Base-by-base conservation (phyloP, 2,797 vertebrate species). In the Esox masquinongy region DNA sequence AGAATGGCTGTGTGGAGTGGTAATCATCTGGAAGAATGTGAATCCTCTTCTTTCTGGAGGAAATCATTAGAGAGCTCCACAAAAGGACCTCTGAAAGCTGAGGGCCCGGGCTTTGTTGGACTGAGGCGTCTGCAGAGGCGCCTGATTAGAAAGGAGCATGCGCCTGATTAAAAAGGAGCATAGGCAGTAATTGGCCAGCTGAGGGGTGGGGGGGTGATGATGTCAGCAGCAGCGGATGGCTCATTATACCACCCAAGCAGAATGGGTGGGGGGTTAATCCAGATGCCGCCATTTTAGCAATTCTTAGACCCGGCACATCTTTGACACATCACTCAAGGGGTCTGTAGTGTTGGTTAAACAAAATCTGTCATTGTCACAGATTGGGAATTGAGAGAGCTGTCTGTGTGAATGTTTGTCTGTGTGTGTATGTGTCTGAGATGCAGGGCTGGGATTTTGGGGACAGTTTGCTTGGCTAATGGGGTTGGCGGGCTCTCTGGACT, bases 391-490 rank as follows among this genome's bases (percentile, higher is more conserved):
- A 43, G 39, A 43, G 39, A 43, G 9, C 4, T 51, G 29, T 56
- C 70, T 73, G 75, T 74, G 80, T 59, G 9, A 31, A 31, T 31
- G 29, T 31, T 31, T 79, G 85, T 77, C 78, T 75, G 83, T 79
- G 36, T 76, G 77, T 85, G 83, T 88, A 87, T 88, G 85, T 77
- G 82, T 29, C 8, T 26, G 63, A 47, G 73, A 31, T 34, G 15
- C 56, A 53, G 78, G 81, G 75, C 80, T 70, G 79, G 83, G 84
- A 90, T 88, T 90, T 83, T 78, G 78, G 80, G 87, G 91, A 89
- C 86, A 85, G 85, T 91, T 93, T 92, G 87, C 75, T 88, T 83
- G 88, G 89, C 86, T 90, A 89, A 91, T 88, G 83, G 84, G 82
- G 86, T 89, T 92, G 91, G 90, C 87, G 80, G 83, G 85, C 86